A percentile compares a stretch with the other conserved stretches of the same genome.
These are phyloP conservation scores for Pocillopora damicornis DNA, from an alignment of 64 coral and sea anemone genomes.

Conservation along the genomic window DNA sequence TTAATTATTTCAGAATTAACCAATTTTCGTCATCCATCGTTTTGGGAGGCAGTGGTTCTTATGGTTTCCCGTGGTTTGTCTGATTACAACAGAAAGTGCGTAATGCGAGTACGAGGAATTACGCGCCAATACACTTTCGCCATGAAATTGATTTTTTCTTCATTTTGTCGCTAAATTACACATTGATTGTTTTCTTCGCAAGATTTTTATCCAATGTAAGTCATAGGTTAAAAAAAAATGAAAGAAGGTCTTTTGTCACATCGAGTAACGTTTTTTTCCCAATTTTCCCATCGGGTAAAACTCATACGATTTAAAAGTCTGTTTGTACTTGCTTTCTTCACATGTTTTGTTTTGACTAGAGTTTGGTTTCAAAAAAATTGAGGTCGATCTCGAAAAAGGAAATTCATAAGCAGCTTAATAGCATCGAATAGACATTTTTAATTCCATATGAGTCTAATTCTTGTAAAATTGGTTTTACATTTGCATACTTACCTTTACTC, in stretches of 20 bases:
- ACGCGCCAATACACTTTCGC: background rate
- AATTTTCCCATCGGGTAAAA: too few relatives aligned
- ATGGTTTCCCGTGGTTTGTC: background rate
- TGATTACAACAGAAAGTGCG: background rate
- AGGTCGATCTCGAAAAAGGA: background rate
- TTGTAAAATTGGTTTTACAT: background rate
- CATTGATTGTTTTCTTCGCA: background rate
- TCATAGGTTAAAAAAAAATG: background rate
- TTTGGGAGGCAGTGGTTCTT: too few relatives aligned
- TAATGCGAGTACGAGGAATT: background rate
- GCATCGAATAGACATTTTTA: background rate
- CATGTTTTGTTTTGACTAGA: background rate
- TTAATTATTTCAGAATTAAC: background rate
- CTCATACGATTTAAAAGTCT: background rate
- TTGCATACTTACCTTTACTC: constrained; percentile 1
- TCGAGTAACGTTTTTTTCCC: background rate
- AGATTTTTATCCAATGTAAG: background rate
- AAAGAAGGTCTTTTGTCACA: background rate
- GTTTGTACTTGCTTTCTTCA: background rate
- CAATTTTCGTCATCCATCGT: background rate
- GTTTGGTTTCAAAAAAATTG: background rate
- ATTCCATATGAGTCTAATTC: background rate
- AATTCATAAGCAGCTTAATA: background rate
- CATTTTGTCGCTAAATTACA: background rate
- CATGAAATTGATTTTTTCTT: too few relatives aligned